A percentile compares a stretch with the other conserved stretches of the same genome.
These are phyloP conservation scores for Epinotia brunnichana DNA, from an alignment of 2,888 invertebrate genomes.

Conservation along the genomic window DNA sequence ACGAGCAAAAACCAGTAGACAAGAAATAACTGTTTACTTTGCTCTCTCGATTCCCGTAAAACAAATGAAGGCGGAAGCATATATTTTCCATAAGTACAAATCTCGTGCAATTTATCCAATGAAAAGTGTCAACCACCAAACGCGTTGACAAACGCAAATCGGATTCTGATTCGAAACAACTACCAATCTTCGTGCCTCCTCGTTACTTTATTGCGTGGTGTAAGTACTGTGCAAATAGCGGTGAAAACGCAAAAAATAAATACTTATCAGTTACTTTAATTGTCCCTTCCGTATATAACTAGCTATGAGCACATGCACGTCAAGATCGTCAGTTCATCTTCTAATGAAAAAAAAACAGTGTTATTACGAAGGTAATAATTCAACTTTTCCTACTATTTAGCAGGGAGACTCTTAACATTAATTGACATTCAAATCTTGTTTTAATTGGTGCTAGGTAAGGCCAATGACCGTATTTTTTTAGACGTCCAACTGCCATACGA, in stretches of 20 bases:
- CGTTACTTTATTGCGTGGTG: constrained; percentile 60
- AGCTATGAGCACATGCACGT: neutral
- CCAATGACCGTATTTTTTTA: neutral
- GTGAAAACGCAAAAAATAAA: neutral
- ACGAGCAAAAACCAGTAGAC: neutral
- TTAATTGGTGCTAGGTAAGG: neutral
- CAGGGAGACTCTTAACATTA: too few relatives aligned
- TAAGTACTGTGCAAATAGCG: constrained; percentile 45
- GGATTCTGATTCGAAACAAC: constrained; percentile 62
- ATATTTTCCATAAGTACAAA: constrained; percentile 32
- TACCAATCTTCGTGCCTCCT: constrained; percentile 67
- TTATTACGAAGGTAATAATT: neutral
- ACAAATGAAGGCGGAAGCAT: constrained; percentile 28
- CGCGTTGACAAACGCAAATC: constrained; percentile 64
- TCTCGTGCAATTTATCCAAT: constrained; percentile 41
- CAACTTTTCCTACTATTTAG: neutral
- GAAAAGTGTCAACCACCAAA: constrained; percentile 38
- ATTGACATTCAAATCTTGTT: too few relatives aligned
- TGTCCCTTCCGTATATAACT: neutral
- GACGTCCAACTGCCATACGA: neutral
- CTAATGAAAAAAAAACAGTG: neutral
- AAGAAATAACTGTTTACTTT: neutral
- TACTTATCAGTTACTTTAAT: neutral
- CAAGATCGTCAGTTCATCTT: neutral
- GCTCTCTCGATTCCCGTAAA: constrained; percentile 30